These are phyloP conservation scores for Talpa occidentalis DNA, from an alignment of 2,113 vertebrate genomes.

Conservation along the genomic window DNA sequence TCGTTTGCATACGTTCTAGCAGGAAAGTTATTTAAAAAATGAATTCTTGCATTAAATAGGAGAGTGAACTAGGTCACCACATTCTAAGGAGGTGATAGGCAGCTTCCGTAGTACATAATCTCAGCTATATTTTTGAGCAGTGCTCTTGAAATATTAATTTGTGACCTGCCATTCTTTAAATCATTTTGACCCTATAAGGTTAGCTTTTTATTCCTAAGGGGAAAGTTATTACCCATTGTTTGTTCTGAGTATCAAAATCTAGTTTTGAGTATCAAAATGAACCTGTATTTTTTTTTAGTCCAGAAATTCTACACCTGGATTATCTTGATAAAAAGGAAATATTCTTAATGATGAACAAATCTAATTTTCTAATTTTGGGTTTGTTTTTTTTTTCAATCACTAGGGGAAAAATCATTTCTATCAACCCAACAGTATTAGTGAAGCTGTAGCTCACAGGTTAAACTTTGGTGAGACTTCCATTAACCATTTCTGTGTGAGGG, in stretches of 20 bases:
- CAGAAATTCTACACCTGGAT: neutral
- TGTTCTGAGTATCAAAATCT: neutral
- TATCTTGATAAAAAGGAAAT: neutral
- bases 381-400: neutral
- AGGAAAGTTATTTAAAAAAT: neutral
- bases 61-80: neutral
- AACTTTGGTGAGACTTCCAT: neutral
- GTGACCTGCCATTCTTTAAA: neutral
- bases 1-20: neutral
- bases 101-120: rapidly evolving
- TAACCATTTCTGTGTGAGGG: neutral
- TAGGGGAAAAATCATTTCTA: neutral
- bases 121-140: neutral
- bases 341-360: neutral
- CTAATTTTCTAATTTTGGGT: neutral
- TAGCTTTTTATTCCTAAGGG: slow-evolving; percentile 22
- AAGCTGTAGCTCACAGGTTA: neutral
- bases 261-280: slow-evolving; percentile 17
- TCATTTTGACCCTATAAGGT: neutral
- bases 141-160: neutral
- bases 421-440: neutral
- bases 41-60: neutral
- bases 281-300: neutral
- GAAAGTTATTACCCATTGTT: neutral
- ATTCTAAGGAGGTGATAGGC: rapidly evolving